A percentile compares a stretch with the other conserved stretches of the same genome.
These are phyloP conservation scores for Psammodynastes pulverulentus DNA, from an alignment of 2,113 vertebrate species.

Conservation along the genomic window DNA sequence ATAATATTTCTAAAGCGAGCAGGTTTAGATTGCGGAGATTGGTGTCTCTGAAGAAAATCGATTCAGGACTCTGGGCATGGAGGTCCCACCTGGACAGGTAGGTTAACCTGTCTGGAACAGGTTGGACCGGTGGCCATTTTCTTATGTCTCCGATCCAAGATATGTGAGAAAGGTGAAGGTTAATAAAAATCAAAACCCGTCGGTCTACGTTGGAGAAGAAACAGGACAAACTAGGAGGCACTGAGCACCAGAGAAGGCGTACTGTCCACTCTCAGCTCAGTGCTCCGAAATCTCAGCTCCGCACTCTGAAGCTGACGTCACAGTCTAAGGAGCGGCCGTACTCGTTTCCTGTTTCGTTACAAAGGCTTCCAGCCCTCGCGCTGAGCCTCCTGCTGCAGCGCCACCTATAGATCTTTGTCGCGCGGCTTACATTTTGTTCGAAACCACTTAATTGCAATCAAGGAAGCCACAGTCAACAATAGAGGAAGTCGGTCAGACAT, in stretches of 20 bases:
- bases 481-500: constrained; percentile 25
- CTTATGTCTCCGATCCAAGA: background rate
- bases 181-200: background rate
- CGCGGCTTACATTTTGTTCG: background rate
- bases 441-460: background rate
- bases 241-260: background rate
- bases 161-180: background rate
- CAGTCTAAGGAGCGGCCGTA: background rate
- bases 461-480: constrained; percentile 5
- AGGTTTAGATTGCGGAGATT: background rate
- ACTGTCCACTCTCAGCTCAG: background rate
- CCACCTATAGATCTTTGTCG: background rate
- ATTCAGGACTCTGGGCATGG: background rate
- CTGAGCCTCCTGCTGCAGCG: constrained; percentile 27
- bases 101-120: constrained; percentile 12
- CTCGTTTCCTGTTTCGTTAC: background rate
- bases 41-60: background rate
- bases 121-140: background rate
- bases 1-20: background rate
- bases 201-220: background rate
- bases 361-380: background rate
- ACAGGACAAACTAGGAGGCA: background rate
- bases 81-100: constrained; percentile 3
- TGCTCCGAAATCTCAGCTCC: background rate
- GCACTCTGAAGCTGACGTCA: background rate